Percentiles rank a stretch among this genome's conserved stretches.
Evolutionary conservation across 2,888 invertebrate genomes (phyloP).

Genomic region (Crossocerus cetratus): DNA sequence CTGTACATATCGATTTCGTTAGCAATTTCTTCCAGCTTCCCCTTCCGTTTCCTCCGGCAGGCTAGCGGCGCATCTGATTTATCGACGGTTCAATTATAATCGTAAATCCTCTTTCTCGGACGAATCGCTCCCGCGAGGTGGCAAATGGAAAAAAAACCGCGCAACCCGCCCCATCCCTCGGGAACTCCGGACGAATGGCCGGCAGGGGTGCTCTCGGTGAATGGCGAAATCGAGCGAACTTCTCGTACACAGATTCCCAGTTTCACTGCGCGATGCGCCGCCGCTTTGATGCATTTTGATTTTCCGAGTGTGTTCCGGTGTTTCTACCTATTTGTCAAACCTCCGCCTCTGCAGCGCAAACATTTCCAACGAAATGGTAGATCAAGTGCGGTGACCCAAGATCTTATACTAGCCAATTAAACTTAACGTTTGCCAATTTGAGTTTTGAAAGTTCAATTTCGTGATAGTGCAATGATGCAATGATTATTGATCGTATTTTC

Average conservation of each 20-base stretch:
- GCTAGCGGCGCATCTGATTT: conserved; percentile 38
- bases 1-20: conserved; percentile 17
- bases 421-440: no score
- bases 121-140: conserved; percentile 39
- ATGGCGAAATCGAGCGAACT: background rate
- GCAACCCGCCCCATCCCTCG: conserved; percentile 4
- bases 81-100: conserved; percentile 50
- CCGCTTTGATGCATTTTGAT: no score
- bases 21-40: conserved; percentile 24
- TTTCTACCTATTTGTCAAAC: no score
- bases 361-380: no score
- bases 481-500: no score
- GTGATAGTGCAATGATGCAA: no score
- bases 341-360: no score
- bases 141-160: conserved; percentile 33
- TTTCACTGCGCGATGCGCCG: no score
- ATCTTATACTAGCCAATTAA: no score
- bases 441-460: no score
- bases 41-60: conserved; percentile 13
- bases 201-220: background rate
- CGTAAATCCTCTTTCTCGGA: conserved; percentile 43
- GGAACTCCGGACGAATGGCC: background rate
- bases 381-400: no score
- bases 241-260: background rate
- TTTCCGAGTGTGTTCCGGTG: no score